Percentiles rank a stretch among this genome's conserved stretches.
Evolutionary conservation across 2,888 invertebrate species (phyloP).

Genomic region (Noctua pronuba): DNA sequence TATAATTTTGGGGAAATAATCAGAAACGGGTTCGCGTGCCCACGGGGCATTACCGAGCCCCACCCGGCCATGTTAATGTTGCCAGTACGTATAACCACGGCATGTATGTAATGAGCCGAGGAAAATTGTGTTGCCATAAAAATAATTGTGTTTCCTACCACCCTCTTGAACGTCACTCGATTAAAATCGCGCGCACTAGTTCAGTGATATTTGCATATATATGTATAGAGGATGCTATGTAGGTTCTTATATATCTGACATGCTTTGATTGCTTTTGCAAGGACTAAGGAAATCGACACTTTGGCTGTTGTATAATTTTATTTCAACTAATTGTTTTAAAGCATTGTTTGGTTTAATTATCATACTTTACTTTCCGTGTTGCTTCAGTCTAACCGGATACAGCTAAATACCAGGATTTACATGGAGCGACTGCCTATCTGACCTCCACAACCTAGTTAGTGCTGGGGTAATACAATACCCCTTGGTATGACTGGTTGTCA

Average conservation of each 20-base stretch:
- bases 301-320: background rate
- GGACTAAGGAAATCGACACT: conserved; percentile 9
- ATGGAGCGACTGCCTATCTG: no score
- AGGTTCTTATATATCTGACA: conserved; percentile 24
- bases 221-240: conserved; percentile 46
- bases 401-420: no score
- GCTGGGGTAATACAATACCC: no score
- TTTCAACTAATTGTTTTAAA: background rate
- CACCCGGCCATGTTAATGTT: conserved; percentile 89
- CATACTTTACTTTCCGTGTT: background rate
- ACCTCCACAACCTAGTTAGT: no score
- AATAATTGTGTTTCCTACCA: conserved; percentile 88
- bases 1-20: conserved; percentile 90
- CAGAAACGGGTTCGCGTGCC: conserved; percentile 89
- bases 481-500: no score
- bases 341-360: background rate
- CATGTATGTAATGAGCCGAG: conserved; percentile 90
- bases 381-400: no score
- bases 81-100: conserved; percentile 84
- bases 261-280: conserved; percentile 41
- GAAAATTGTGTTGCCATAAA: conserved; percentile 91
- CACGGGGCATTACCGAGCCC: conserved; percentile 87
- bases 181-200: conserved; percentile 70
- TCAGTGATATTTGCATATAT: conserved; percentile 64
- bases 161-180: conserved; percentile 80